These are phyloP conservation scores for Apantesis nais DNA, from an alignment of 2,888 invertebrate species.

Conservation along the genomic window DNA sequence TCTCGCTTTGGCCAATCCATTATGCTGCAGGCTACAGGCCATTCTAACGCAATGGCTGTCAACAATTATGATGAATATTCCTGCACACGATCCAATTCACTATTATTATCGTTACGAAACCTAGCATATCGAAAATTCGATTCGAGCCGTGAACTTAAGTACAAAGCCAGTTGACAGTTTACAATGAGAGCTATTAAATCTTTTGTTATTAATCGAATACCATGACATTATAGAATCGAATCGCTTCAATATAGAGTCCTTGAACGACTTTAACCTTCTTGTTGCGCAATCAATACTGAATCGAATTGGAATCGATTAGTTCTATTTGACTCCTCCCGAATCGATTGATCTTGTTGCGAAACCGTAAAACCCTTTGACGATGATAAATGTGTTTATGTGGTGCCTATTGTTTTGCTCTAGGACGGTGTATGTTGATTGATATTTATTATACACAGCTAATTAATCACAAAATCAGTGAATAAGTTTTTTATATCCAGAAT, in stretches of 20 bases:
- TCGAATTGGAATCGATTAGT: slow-evolving; percentile 69
- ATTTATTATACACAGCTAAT: slow-evolving; percentile 24
- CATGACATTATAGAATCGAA: slow-evolving; percentile 59
- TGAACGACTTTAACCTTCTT: slow-evolving; percentile 73
- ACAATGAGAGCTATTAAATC: slow-evolving; percentile 67
- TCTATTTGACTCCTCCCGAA: slow-evolving; percentile 65
- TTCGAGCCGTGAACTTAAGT: slow-evolving; percentile 65
- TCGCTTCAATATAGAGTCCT: slow-evolving; percentile 69
- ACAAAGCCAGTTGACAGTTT: slow-evolving; percentile 50
- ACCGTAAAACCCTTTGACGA: slow-evolving; percentile 60
- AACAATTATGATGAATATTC: slow-evolving; percentile 65
- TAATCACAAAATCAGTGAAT: slow-evolving; percentile 25
- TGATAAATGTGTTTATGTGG: slow-evolving; percentile 65
- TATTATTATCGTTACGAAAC: slow-evolving; percentile 65
- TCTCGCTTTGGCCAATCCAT: slow-evolving; percentile 61
- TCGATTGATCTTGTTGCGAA: slow-evolving; percentile 68
- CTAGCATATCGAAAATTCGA: slow-evolving; percentile 57
- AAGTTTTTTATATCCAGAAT: slow-evolving; percentile 10
- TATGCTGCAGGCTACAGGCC: slow-evolving; percentile 53
- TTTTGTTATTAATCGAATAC: slow-evolving; percentile 65
- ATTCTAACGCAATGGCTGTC: slow-evolving; percentile 64
- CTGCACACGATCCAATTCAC: slow-evolving; percentile 60
- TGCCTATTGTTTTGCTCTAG: slow-evolving; percentile 64
- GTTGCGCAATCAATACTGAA: slow-evolving; percentile 72
- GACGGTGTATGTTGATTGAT: slow-evolving; percentile 52